Base-by-base conservation (phyloP, 1,140 invertebrate species). In the Nautilus pompilius region DNA sequence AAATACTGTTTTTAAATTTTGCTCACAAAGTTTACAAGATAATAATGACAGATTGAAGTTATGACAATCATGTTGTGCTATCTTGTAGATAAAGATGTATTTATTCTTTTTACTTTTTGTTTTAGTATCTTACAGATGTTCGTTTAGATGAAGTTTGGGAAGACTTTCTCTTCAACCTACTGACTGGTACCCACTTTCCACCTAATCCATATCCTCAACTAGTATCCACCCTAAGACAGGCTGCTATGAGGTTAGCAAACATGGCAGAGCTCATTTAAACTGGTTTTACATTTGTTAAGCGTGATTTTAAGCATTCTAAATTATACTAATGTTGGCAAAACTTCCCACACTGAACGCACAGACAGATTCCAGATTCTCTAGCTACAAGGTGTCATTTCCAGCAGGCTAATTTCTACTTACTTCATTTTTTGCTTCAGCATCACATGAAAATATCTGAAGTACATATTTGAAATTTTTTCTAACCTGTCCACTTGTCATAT, bases 111-210 rank as follows among this genome's bases (percentile, higher is more conserved):
- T 29, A 22, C 56, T 60, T 62, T 57, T 55, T 48, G 48, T 67
- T 69, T 13, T 63, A 80, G 78, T 80, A 80, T 46, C 62, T 79
- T 62, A 51, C 73, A 30, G 78, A 80, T 56, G 75, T 68, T 8
- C 77, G 78, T 51, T 54, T 80, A 57, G 78, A 80, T 70, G 71
- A 75, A 26, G 60, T 72, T n/a, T 80, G 76, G 76, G 66, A 71
- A 33, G 58, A 70, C n/a, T 80, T 72, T 49, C 65, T 78, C 45
- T 60, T 72, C 28, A 66, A 69, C 10, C 63, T 80, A 13, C 67
- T 68, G 15, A 62, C 65, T 36, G 67, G 60, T 41, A 67, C 67
- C 32, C 60, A 69, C 32, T 67, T 76, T n/a, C 73, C 73, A 10
- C 70, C 72, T n/a, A 79, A 79, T 62, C 77, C 77, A 13, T 79